These are phyloP conservation scores for Sesia bembeciformis DNA, from an alignment of 2,888 invertebrate species.

Conservation along the genomic window DNA sequence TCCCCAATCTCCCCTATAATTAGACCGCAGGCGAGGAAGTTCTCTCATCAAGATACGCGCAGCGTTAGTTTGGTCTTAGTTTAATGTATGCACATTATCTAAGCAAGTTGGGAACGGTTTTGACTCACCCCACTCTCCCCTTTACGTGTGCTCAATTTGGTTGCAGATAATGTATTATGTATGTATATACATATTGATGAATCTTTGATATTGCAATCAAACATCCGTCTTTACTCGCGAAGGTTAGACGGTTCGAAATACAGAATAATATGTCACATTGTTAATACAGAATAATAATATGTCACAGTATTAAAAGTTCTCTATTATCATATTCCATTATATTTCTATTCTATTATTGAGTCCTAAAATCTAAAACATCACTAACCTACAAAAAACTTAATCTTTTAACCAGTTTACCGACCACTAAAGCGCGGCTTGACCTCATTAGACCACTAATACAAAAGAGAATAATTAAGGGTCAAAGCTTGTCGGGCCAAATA, in stretches of 20 bases:
- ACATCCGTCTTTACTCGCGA: conserved; percentile 2
- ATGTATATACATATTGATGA: not conserved
- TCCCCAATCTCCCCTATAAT: conserved; percentile 36
- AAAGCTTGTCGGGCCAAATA: too few species aligned
- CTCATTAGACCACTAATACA: too few species aligned
- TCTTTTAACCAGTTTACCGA: too few species aligned
- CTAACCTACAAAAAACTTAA: too few species aligned
- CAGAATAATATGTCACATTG: too few species aligned
- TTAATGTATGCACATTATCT: conserved; percentile 75
- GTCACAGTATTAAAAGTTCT: too few species aligned
- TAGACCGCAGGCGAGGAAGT: conserved; percentile 59
- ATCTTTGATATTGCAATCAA: not conserved
- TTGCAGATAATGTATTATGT: conserved; percentile 18
- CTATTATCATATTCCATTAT: too few species aligned
- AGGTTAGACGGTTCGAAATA: not conserved
- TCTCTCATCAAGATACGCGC: conserved; percentile 65
- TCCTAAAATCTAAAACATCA: too few species aligned
- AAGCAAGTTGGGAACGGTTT: conserved; percentile 55
- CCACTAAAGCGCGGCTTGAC: too few species aligned
- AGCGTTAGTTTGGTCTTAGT: conserved; percentile 68
- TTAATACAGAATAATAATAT: too few species aligned
- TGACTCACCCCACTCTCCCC: conserved; percentile 22
- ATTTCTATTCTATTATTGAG: too few species aligned
- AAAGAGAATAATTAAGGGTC: too few species aligned
- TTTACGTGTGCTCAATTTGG: conserved; percentile 51